A percentile compares a stretch with the other conserved stretches of the same genome.
Conservation (phyloP, 1,140 invertebrate genomes). For the Saxidomus purpurata region DNA sequence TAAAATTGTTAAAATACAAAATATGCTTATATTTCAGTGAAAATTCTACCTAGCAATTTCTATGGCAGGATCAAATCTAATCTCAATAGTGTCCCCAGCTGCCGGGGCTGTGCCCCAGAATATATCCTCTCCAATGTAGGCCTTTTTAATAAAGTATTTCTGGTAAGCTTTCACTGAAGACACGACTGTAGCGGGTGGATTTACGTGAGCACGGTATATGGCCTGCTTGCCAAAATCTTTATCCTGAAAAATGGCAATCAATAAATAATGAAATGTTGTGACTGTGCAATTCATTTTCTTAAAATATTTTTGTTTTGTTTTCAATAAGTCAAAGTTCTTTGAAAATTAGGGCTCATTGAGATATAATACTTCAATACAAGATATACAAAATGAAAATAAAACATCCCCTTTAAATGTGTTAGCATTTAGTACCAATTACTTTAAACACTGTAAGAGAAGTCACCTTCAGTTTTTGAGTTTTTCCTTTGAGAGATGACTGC, state of each 20-base stretch:
- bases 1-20: too few species aligned
- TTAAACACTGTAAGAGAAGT: too few species aligned
- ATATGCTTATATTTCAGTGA: too few species aligned
- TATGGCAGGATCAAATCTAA: conserved; percentile 93
- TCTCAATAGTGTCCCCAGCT: conserved; percentile 93
- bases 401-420: too few species aligned
- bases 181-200: conserved; percentile 91
- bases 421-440: too few species aligned
- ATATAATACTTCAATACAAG: too few species aligned
- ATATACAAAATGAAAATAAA: too few species aligned
- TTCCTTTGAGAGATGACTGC: conserved; percentile 97
- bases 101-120: conserved; percentile 97
- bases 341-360: too few species aligned
- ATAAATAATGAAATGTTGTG: too few species aligned
- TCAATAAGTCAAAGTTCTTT: too few species aligned
- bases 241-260: conserved; percentile 90
- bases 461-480: conserved; percentile 98
- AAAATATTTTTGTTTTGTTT: too few species aligned
- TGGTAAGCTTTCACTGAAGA: conserved; percentile 95
- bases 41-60: conserved; percentile 91
- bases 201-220: conserved; percentile 91
- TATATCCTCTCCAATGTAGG: conserved; percentile 95
- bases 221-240: conserved; percentile 96
- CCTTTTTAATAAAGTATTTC: conserved; percentile 92
- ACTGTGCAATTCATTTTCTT: too few species aligned